Conservation (phyloP, 1,140 invertebrate genomes). For the Sesamia nonagrioides region DNA sequence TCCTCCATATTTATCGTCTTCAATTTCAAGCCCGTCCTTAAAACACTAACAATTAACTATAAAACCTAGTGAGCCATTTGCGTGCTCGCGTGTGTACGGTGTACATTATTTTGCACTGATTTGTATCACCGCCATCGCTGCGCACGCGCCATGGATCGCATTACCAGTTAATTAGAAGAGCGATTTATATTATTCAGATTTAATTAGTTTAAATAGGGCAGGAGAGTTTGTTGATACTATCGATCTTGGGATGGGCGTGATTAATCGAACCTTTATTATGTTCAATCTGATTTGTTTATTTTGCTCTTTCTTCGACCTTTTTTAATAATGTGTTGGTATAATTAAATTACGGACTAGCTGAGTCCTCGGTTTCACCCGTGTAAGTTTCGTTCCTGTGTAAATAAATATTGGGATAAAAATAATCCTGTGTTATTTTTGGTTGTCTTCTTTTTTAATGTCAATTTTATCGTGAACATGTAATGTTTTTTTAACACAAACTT, state of each 20-base stretch:
- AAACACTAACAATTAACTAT: background rate
- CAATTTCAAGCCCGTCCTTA: background rate
- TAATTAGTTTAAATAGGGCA: slow-evolving; percentile 25
- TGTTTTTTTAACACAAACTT: too few species aligned
- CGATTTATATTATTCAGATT: slow-evolving; percentile 43
- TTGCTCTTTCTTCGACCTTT: too few species aligned
- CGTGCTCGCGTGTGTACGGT: slow-evolving; percentile 32
- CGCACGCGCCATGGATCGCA: slow-evolving; percentile 26
- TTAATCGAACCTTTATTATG: background rate
- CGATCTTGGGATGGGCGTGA: background rate
- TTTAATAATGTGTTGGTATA: too few species aligned
- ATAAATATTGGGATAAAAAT: too few species aligned
- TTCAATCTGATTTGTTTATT: background rate
- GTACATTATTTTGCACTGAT: slow-evolving; percentile 34
- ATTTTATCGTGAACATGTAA: too few species aligned
- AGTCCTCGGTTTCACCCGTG: too few species aligned
- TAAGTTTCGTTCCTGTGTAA: too few species aligned
- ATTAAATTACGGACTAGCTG: too few species aligned
- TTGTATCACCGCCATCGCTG: slow-evolving; percentile 12
- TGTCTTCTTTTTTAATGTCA: too few species aligned
- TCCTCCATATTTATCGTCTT: background rate
- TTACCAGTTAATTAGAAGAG: slow-evolving; percentile 39
- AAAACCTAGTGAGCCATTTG: background rate
- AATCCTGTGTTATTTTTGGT: too few species aligned
- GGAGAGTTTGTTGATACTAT: slow-evolving; percentile 2